These are phyloP conservation scores for Notothenia coriiceps DNA, from an alignment of 2,113 vertebrate species.

Conservation along the genomic window DNA sequence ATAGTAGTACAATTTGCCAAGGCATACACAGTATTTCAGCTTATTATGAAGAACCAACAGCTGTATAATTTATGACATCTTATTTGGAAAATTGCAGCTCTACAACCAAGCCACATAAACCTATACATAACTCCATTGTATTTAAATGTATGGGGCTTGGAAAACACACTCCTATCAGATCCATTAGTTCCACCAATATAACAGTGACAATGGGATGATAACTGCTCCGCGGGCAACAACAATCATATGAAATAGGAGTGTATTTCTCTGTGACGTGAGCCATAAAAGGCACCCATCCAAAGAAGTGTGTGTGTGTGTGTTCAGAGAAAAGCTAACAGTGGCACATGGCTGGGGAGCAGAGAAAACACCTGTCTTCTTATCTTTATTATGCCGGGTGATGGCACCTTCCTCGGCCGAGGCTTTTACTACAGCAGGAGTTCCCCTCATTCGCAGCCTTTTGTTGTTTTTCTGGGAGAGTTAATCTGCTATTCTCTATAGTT, in stretches of 20 bases:
- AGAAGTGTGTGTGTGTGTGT: constrained; percentile 51
- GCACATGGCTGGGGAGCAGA: constrained; percentile 56
- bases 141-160: constrained; percentile 36
- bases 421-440: constrained; percentile 51
- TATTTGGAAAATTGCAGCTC: constrained; percentile 10
- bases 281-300: constrained; percentile 78
- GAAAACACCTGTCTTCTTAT: constrained; percentile 73
- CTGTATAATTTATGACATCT: constrained; percentile 4
- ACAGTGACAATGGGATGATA: constrained; percentile 74
- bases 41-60: not conserved
- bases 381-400: constrained; percentile 65
- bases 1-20: constrained; percentile 3
- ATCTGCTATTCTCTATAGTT: constrained; percentile 4
- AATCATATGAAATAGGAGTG: constrained; percentile 74
- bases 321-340: constrained; percentile 63
- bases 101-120: constrained; percentile 29
- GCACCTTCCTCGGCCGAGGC: constrained; percentile 19
- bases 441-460: constrained; percentile 50
- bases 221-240: constrained; percentile 72
- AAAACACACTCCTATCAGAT: constrained; percentile 56
- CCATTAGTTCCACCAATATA: constrained; percentile 76
- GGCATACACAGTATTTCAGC: not conserved
- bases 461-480: constrained; percentile 45
- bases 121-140: constrained; percentile 11
- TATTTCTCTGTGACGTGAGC: constrained; percentile 75